Conservation (phyloP, 2,113 vertebrate genomes). For the Chrysochloris asiatica region DNA sequence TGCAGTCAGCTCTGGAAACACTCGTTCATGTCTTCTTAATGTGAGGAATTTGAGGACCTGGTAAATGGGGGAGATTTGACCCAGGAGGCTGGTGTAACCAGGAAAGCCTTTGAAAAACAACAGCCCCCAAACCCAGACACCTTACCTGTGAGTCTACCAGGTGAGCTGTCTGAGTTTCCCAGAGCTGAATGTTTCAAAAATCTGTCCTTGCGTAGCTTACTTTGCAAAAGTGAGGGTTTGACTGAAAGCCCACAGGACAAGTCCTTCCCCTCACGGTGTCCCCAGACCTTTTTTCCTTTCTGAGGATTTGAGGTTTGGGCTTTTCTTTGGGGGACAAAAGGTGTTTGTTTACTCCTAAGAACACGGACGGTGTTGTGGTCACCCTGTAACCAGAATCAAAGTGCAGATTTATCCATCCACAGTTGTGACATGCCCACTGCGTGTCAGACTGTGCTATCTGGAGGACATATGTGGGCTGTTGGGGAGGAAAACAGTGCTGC, state of each 20-base stretch:
- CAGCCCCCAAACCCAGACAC: not conserved
- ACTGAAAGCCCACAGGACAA: not conserved
- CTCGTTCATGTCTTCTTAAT: not conserved
- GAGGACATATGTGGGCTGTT: not conserved
- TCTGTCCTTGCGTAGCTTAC: not conserved
- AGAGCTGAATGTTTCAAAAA: not conserved
- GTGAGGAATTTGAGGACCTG: not conserved
- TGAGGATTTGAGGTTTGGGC: not conserved
- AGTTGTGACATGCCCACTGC: not conserved
- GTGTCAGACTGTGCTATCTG: not conserved
- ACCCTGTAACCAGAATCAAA: not conserved
- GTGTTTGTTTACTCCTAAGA: not conserved
- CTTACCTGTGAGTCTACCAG: constrained; percentile 23
- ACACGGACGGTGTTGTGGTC: not conserved
- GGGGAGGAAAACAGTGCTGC: not conserved
- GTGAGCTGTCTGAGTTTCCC: constrained; percentile 17
- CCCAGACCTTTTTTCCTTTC: not conserved
- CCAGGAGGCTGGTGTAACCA: not conserved
- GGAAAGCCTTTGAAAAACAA: not conserved
- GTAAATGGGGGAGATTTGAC: too few species aligned
- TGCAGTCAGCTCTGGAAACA: not conserved
- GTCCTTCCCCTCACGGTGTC: too few species aligned
- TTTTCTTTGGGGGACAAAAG: not conserved
- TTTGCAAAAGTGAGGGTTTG: not conserved
- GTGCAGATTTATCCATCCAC: not conserved